These are phyloP conservation scores for Phalera bucephala DNA, from an alignment of 2,888 invertebrate genomes.

Conservation along the genomic window DNA sequence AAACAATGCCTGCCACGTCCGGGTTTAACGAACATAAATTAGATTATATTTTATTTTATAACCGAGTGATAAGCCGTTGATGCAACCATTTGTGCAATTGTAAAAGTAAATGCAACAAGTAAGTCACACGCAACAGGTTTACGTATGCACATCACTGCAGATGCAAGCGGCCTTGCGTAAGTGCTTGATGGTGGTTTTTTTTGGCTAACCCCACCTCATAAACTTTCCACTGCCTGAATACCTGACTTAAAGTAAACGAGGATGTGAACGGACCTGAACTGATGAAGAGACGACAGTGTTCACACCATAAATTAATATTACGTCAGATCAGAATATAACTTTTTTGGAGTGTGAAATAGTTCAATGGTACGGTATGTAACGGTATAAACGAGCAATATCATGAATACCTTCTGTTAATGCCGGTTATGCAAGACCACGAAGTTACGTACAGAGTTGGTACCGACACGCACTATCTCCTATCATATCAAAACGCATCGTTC, in stretches of 20 bases:
- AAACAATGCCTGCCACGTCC: too few relatives aligned
- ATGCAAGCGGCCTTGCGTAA: conserved; percentile 53
- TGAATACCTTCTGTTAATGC: conserved; percentile 41
- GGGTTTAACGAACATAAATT: not conserved
- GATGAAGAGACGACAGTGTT: not conserved
- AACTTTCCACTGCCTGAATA: conserved; percentile 26
- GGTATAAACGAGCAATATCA: too few relatives aligned
- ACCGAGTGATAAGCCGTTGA: conserved; percentile 9
- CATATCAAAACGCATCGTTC: conserved; percentile 68
- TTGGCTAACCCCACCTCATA: conserved; percentile 27
- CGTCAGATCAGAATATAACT: not conserved
- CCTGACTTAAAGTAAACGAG: conserved; percentile 22
- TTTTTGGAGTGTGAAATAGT: conserved; percentile 29
- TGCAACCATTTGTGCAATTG: conserved; percentile 18
- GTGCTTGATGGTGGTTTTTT: conserved; percentile 25
- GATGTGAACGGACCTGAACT: conserved; percentile 6
- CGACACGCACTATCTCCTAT: conserved; percentile 71
- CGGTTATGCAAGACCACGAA: conserved; percentile 54
- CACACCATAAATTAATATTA: not conserved
- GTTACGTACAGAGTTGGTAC: conserved; percentile 53
- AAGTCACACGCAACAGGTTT: conserved; percentile 54
- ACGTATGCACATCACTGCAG: conserved; percentile 53
- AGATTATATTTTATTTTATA: too few relatives aligned
- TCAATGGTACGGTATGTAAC: conserved; percentile 53
- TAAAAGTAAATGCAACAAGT: conserved; percentile 42